A percentile compares a stretch with the other conserved stretches of the same genome.
These are phyloP conservation scores for Incurvaria masculella DNA, from an alignment of 2,888 invertebrate species.

Conservation along the genomic window DNA sequence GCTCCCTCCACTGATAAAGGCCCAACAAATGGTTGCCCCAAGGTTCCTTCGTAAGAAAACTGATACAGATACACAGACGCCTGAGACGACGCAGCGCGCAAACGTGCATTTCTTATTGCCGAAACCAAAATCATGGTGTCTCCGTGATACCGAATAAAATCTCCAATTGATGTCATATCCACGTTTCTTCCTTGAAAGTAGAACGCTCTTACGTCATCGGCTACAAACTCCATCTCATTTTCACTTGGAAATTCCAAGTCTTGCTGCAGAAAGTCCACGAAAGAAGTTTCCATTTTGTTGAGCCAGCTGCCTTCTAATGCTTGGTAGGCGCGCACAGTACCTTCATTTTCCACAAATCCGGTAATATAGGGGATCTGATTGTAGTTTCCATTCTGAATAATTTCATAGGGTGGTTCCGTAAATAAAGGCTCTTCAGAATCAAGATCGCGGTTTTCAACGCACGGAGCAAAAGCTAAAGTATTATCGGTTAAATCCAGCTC, in stretches of 20 bases:
- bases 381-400: slow-evolving; percentile 26
- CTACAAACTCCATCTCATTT: slow-evolving; percentile 21
- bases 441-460: slow-evolving; percentile 31
- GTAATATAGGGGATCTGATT: slow-evolving; percentile 34
- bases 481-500: slow-evolving; percentile 39
- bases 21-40: slow-evolving; percentile 29
- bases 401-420: slow-evolving; percentile 30
- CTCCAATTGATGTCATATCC: slow-evolving; percentile 19
- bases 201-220: slow-evolving; percentile 25
- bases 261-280: slow-evolving; percentile 34
- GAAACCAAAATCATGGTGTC: slow-evolving; percentile 43
- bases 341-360: slow-evolving; percentile 42
- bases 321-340: slow-evolving; percentile 35
- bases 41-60: slow-evolving; percentile 38
- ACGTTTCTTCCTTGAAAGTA: slow-evolving; percentile 29
- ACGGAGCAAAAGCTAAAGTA: slow-evolving; percentile 41
- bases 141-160: slow-evolving; percentile 35
- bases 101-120: slow-evolving; percentile 30
- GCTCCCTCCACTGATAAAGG: slow-evolving; percentile 28
- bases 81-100: slow-evolving; percentile 23
- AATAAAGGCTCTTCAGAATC: slow-evolving; percentile 27
- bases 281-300: slow-evolving; percentile 31
- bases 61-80: slow-evolving; percentile 34
- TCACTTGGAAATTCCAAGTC: slow-evolving; percentile 30
- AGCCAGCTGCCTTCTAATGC: slow-evolving; percentile 32